phyloP scores from a whole-genome alignment of 2,113 vertebrate genomes.

The Epinephelus lanceolatus region DNA sequence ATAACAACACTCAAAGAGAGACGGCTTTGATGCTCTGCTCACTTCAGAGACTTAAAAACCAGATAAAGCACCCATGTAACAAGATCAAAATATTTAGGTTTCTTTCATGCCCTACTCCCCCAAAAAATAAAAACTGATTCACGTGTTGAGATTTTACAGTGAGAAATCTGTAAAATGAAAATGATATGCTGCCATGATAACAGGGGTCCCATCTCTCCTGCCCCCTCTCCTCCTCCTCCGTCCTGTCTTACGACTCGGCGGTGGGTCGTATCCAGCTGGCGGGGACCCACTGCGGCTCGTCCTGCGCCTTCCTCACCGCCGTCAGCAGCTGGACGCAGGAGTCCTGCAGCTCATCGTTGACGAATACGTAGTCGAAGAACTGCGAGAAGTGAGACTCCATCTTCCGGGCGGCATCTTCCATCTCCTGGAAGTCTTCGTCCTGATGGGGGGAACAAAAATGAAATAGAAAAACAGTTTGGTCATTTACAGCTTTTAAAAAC shows the following conservation, averaged over 20 bases:
- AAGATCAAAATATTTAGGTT: neutral
- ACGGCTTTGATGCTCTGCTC: neutral
- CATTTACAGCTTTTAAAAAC: too few relatives aligned
- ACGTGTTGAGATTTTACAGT: slow-evolving; percentile 6
- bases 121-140: slow-evolving; percentile 20
- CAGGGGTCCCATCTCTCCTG: neutral
- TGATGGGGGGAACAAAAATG: slow-evolving; percentile 58
- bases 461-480: too few relatives aligned
- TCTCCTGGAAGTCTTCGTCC: slow-evolving; percentile 96
- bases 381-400: slow-evolving; percentile 92
- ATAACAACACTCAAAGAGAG: neutral
- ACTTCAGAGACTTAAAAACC: slow-evolving; percentile 17
- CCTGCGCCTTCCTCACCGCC: slow-evolving; percentile 88
- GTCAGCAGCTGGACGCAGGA: slow-evolving; percentile 87
- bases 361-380: slow-evolving; percentile 92
- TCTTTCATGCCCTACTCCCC: slow-evolving; percentile 16
- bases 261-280: slow-evolving; percentile 90
- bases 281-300: slow-evolving; percentile 95
- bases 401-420: slow-evolving; percentile 89
- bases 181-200: slow-evolving; percentile 32
- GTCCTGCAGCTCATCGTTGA: slow-evolving; percentile 91
- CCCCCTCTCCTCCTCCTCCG: neutral
- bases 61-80: slow-evolving; percentile 12
- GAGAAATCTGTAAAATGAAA: neutral
- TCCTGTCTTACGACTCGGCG: slow-evolving; percentile 71